Percentiles rank a stretch among this genome's conserved stretches.
Conservation (phyloP, 2,797 vertebrate species). For the Rhadinocentrus ornatus region DNA sequence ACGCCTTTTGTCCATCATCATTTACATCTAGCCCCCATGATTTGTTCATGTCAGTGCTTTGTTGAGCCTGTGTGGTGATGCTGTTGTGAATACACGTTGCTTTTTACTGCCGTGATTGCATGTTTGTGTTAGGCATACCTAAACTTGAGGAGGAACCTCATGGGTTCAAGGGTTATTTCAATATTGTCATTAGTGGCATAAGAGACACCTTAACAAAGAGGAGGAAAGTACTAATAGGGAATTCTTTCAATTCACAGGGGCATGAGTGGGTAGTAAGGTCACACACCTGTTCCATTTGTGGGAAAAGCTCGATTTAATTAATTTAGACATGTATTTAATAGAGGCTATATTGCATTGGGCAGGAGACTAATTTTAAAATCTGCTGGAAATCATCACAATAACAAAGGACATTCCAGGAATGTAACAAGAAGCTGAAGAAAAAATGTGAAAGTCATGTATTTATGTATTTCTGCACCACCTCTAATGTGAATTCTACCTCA, state of each 20-base stretch:
- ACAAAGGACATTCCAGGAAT: neutral
- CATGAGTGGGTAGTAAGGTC: conserved; percentile 24
- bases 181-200: conserved; percentile 31
- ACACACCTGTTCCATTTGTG: conserved; percentile 12
- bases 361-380: conserved; percentile 24
- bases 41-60: conserved; percentile 60
- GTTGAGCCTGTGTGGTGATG: conserved; percentile 6
- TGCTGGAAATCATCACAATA: neutral
- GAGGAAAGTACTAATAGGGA: conserved; percentile 25
- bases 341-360: conserved; percentile 17
- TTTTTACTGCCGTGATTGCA: conserved; percentile 53
- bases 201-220: conserved; percentile 26
- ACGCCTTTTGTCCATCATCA: conserved; percentile 64
- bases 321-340: conserved; percentile 33
- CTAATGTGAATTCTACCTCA: neutral
- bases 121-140: conserved; percentile 65
- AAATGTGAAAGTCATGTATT: neutral
- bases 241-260: conserved; percentile 26
- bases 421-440: neutral
- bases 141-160: conserved; percentile 21
- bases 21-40: conserved; percentile 52
- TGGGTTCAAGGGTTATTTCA: conserved; percentile 53
- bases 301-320: conserved; percentile 26
- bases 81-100: conserved; percentile 52
- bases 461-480: neutral